Evolutionary conservation across 2,888 invertebrate genomes (phyloP).

Genomic region (Acanthosepion esculentum): DNA sequence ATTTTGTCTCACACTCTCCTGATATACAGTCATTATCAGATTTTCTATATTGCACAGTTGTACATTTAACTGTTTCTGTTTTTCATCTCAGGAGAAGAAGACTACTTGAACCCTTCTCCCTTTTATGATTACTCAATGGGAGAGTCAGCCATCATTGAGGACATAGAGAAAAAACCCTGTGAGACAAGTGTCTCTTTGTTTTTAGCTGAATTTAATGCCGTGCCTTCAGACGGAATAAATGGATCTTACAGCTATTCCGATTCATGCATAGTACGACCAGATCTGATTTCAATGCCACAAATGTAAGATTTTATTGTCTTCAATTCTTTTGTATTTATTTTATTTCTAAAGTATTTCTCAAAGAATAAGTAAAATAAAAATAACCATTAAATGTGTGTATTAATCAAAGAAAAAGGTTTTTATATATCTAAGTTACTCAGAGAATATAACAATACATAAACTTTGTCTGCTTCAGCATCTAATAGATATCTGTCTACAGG

Average conservation of each 20-base stretch:
- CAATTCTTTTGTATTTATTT: background rate
- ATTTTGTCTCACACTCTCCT: too few relatives aligned
- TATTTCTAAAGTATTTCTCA: too few relatives aligned
- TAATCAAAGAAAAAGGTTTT: too few relatives aligned
- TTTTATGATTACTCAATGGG: background rate
- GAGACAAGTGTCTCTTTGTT: slow-evolving; percentile 43
- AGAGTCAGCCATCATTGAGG: slow-evolving; percentile 42
- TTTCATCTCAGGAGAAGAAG: background rate
- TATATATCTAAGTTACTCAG: too few relatives aligned
- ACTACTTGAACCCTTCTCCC: background rate
- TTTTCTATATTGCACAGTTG: background rate
- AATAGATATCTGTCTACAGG: too few relatives aligned
- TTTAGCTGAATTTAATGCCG: slow-evolving; percentile 43
- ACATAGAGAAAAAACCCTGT: slow-evolving; percentile 44
- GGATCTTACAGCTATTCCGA: slow-evolving; percentile 43
- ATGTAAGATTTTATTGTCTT: background rate
- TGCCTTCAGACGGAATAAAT: slow-evolving; percentile 43
- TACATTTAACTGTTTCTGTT: background rate
- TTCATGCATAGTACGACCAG: slow-evolving; percentile 5
- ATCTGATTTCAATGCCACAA: background rate
- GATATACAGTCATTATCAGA: too few relatives aligned
- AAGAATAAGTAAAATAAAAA: too few relatives aligned
- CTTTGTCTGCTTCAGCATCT: too few relatives aligned
- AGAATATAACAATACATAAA: too few relatives aligned
- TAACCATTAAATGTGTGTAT: too few relatives aligned